Evolutionary conservation across 2,113 vertebrate species (phyloP), one percentile per base, ranked within the genome.

Genomic region (Xenotilapia flavipinnis): DNA sequence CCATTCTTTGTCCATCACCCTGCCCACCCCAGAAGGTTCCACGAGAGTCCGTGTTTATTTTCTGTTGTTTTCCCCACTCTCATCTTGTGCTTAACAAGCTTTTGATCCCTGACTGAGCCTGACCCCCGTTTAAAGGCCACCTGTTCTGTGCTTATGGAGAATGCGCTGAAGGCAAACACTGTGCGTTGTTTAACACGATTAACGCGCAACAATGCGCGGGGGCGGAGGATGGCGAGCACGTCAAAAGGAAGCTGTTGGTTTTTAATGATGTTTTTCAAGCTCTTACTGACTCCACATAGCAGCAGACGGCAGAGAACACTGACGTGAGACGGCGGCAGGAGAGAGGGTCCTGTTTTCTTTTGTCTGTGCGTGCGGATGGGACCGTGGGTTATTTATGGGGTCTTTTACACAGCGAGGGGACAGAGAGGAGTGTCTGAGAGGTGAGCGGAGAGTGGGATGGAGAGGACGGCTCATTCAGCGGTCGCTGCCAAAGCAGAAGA

Each of bases 251-350:
- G 86, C 90, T 81, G 90, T 93, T 89, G 88, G 90, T 81, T 93
- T 94, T 96, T 95, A 93, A 95, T 92, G 86, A 91, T 90, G 93
- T 93, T 88, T 91, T 87, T 90, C 75, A 90, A 81, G 81, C 86
- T 83, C 31, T 79, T 55, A 86, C 87, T 26, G 83, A 87, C 83
- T 84, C 68, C 36, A 49, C 28, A 31, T 60, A 88, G 58, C 85
- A 68, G 38, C 55, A 80, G 45, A 36, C 60, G 79, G 17, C 2
- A n/a, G 55, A 65, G 77, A 79, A 38, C 81, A 89, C 28, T 92
- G 81, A 92, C 62, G 80, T 49, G 75, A 86, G 56, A 42, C 86
- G 19, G 87, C 84, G 84, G 89, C 82, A 85, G 84, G 75, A 82
- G 42, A 84, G 33, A 91, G 53, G 6, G 58, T 92, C 81, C 54